Conservation (phyloP, 2,113 vertebrate species). For the Pelobates fuscus region DNA sequence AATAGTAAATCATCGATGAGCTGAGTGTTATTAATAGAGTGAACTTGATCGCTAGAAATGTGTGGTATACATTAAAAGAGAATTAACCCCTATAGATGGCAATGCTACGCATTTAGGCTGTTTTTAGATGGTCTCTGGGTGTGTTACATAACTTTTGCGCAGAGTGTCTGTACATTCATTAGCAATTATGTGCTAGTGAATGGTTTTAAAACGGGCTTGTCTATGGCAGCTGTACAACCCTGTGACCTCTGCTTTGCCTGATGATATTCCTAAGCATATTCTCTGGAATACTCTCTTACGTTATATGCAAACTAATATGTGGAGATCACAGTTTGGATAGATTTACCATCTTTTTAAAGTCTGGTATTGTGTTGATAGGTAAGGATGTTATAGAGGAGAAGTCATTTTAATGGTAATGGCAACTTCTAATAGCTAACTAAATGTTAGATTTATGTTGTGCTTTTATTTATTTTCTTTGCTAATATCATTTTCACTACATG, state of each 20-base stretch:
- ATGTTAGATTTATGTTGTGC: too few species aligned
- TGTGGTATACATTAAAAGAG: slow-evolving; percentile 24
- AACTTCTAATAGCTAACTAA: too few species aligned
- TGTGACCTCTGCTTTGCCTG: slow-evolving; percentile 42
- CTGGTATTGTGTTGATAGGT: too few species aligned
- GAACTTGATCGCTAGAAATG: slow-evolving; percentile 11
- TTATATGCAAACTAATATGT: too few species aligned
- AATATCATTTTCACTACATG: too few species aligned
- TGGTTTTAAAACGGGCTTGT: neutral
- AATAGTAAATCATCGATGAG: slow-evolving; percentile 41
- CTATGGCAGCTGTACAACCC: slow-evolving; percentile 30
- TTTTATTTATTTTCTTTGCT: too few species aligned
- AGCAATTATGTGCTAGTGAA: neutral
- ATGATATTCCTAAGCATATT: slow-evolving; percentile 23
- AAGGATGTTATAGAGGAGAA: too few species aligned
- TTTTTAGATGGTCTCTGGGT: slow-evolving; percentile 19
- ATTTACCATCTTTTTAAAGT: too few species aligned
- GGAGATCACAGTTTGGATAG: too few species aligned
- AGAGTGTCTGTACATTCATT: neutral
- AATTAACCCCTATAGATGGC: slow-evolving; percentile 7
- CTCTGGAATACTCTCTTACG: too few species aligned
- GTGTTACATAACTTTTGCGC: slow-evolving; percentile 14
- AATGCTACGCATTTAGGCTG: neutral
- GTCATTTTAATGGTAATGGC: too few species aligned
- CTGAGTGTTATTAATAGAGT: slow-evolving; percentile 36